Percentiles rank a stretch among this genome's conserved stretches.
These are phyloP conservation scores for Agapostemon virescens DNA, from an alignment of 2,888 invertebrate genomes.

Conservation along the genomic window DNA sequence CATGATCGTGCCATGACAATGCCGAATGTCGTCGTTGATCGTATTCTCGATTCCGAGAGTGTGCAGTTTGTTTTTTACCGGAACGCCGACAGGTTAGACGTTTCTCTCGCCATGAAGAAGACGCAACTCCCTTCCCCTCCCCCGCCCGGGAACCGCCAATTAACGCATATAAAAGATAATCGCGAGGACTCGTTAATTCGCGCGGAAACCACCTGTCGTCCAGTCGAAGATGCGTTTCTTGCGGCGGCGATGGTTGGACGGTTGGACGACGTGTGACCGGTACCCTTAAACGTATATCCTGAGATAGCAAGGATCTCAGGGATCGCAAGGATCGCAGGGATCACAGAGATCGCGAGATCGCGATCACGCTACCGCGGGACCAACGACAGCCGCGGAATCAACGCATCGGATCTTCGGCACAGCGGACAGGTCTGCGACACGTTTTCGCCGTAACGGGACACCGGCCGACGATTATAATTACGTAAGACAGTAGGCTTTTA, in stretches of 20 bases:
- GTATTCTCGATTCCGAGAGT: not conserved
- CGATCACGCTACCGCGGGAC: not conserved
- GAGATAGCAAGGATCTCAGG: not conserved
- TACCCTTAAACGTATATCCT: slow-evolving; percentile 13
- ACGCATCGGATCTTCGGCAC: no score
- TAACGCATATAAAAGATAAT: slow-evolving; percentile 61
- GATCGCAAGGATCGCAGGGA: not conserved
- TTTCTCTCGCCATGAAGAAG: not conserved
- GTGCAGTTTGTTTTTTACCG: slow-evolving; percentile 8
- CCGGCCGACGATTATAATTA: slow-evolving; percentile 15
- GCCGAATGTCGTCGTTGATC: not conserved
- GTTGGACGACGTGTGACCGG: slow-evolving; percentile 37
- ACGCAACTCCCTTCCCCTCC: slow-evolving; percentile 10
- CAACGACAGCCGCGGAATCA: not conserved
- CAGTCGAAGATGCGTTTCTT: slow-evolving; percentile 38
- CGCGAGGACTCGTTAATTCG: slow-evolving; percentile 67
- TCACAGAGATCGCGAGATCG: not conserved
- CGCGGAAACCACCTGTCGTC: slow-evolving; percentile 67
- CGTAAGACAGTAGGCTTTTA: slow-evolving; percentile 15
- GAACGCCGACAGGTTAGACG: slow-evolving; percentile 15
- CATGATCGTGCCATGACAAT: slow-evolving; percentile 11
- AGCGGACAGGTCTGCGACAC: no score
- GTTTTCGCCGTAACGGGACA: no score
- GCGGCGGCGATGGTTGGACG: not conserved
- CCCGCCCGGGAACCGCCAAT: slow-evolving; percentile 19